Base-by-base conservation (phyloP, 2,888 invertebrate genomes). In the Stenichneumon culpator region DNA sequence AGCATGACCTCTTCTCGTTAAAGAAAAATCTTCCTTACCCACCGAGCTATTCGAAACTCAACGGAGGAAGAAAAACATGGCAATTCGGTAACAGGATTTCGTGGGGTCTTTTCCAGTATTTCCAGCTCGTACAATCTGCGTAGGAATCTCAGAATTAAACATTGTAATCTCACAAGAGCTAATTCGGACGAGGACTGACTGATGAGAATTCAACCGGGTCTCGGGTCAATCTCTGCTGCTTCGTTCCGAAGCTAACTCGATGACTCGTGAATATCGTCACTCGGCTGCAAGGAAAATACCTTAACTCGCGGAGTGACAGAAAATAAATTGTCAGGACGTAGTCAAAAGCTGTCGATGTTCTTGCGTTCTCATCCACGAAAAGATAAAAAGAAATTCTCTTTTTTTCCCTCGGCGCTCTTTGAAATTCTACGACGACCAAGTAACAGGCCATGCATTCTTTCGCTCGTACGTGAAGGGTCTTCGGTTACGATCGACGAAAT, bases 371-470 rank as follows among this genome's bases (percentile, higher is more conserved):
- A 5, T n/a, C 50, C 50, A 4, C 28, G 16, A 32, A 60, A 32
- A 14, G 11, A 14, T 57, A 22, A 22, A 57, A 57, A 57, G 25
- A 25, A 25, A 14, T 19, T 60, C 60, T 16, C 60, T 32, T 32
- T 32, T 60, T 16, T 60, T 16, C 6, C 60, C 16, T 60, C 28
- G 14, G 14, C 16, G 60, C 16, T 32, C 60, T 60, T 32, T 25
- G 60, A 32, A 60, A 32, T 16, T 60, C 32, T n/a, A 28, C 28
- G 25, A 60, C 14, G 28, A 16, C 1, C 22, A 2, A 16, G 28
- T n/a, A 60, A 60, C 25, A 32, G 60, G 16, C 32, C 25, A 32
- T 28, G 60, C 60, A 60, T 60, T 60, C 57, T 9, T 60, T 32
- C 32, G 25, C 60, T 32, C 14, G 6, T 25, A 32, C n/a, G 63